Conservation (phyloP, 1,140 invertebrate genomes). For the Patella vulgata region DNA sequence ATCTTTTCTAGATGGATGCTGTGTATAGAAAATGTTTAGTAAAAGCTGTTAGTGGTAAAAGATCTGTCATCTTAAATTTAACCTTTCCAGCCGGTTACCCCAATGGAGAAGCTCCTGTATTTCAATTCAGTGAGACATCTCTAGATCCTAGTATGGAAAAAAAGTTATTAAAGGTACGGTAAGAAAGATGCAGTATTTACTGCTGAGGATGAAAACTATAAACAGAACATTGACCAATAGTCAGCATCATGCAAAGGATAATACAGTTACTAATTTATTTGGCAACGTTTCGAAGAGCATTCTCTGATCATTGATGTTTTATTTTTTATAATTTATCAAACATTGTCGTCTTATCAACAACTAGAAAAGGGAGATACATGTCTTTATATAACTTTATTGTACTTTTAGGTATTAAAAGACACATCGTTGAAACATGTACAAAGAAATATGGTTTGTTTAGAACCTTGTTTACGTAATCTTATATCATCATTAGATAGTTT, state of each 20-base stretch:
- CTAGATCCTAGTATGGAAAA: slow-evolving; percentile 41
- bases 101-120: slow-evolving; percentile 76
- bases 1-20: slow-evolving; percentile 69
- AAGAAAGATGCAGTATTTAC: no score
- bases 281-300: background rate
- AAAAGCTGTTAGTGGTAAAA: slow-evolving; percentile 77
- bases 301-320: no score
- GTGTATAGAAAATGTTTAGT: slow-evolving; percentile 81
- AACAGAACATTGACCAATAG: no score
- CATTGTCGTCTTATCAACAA: no score
- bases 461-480: slow-evolving; percentile 81
- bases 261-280: no score
- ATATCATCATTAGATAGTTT: slow-evolving; percentile 65
- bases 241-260: no score
- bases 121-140: slow-evolving; percentile 73
- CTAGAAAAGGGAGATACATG: no score
- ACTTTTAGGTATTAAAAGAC: slow-evolving; percentile 74
- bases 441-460: slow-evolving; percentile 82
- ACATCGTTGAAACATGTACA: slow-evolving; percentile 79
- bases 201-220: no score
- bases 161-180: slow-evolving; percentile 46
- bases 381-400: no score
- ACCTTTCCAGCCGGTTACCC: slow-evolving; percentile 84
- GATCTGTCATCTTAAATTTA: slow-evolving; percentile 80
- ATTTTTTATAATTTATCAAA: no score